A percentile compares a stretch with the other conserved stretches of the same genome.
These are phyloP conservation scores for Mormyrus proboscirostris DNA, from an alignment of 2,797 vertebrate species.

Conservation along the genomic window DNA sequence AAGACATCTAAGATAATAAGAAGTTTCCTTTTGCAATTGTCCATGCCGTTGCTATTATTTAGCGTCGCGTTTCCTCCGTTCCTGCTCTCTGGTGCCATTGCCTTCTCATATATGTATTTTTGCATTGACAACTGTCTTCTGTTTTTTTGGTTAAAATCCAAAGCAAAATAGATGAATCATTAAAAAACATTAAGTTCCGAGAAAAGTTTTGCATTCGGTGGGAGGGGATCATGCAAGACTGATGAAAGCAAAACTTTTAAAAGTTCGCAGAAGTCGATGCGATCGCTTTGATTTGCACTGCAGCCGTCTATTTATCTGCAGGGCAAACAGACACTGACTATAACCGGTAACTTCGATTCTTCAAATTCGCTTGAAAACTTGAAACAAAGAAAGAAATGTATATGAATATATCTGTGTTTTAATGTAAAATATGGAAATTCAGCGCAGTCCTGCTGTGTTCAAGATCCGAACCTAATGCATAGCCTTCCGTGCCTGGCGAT, in stretches of 20 bases:
- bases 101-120: conserved; percentile 95
- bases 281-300: conserved; percentile 11
- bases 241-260: conserved; percentile 26
- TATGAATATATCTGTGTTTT: background rate
- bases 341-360: background rate
- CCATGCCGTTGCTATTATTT: conserved; percentile 77
- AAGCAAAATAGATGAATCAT: conserved; percentile 37
- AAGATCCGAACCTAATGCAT: conserved; percentile 45
- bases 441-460: conserved; percentile 40
- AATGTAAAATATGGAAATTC: conserved; percentile 44
- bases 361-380: background rate
- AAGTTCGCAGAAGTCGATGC: conserved; percentile 36
- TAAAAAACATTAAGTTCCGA: conserved; percentile 33
- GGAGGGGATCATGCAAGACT: conserved; percentile 42
- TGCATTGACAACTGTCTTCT: conserved; percentile 67
- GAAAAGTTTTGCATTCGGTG: conserved; percentile 14
- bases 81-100: conserved; percentile 87
- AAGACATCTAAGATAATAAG: conserved; percentile 85
- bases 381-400: background rate
- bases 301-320: background rate
- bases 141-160: conserved; percentile 39
- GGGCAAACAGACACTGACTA: background rate
- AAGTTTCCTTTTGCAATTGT: conserved; percentile 78
- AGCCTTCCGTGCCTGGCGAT: conserved; percentile 47
- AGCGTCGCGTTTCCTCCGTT: conserved; percentile 86